These are phyloP conservation scores for Schrankia costaestrigalis DNA, from an alignment of 2,888 invertebrate species.

Conservation along the genomic window DNA sequence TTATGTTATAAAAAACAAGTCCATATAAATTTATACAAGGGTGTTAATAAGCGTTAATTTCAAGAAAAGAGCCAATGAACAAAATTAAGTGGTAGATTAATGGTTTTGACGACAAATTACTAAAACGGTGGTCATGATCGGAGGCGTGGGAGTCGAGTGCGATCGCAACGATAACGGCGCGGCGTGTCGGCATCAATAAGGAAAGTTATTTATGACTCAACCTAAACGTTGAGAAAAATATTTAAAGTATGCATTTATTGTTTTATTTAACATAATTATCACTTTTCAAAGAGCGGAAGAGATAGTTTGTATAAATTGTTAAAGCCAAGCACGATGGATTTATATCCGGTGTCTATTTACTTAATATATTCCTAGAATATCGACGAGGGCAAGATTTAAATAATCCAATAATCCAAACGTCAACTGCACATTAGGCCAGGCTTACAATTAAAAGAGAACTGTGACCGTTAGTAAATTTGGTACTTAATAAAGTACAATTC, in stretches of 20 bases:
- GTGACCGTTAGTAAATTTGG: too few relatives aligned
- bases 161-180: conserved; percentile 56
- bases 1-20: conserved; percentile 25
- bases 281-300: too few relatives aligned
- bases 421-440: too few relatives aligned
- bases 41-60: conserved; percentile 13
- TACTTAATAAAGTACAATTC: too few relatives aligned
- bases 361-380: too few relatives aligned
- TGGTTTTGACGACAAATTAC: conserved; percentile 56
- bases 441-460: too few relatives aligned
- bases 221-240: conserved; percentile 38
- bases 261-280: conserved; percentile 29
- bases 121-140: conserved; percentile 52
- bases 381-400: too few relatives aligned
- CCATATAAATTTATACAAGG: conserved; percentile 13
- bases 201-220: conserved; percentile 50
- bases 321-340: too few relatives aligned
- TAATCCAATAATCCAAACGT: too few relatives aligned
- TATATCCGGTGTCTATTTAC: too few relatives aligned
- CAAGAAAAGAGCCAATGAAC: conserved; percentile 35
- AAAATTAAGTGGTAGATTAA: conserved; percentile 43
- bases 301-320: too few relatives aligned
- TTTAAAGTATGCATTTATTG: conserved; percentile 29
- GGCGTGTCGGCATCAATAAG: conserved; percentile 54
- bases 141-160: conserved; percentile 54